Base-by-base conservation (phyloP, 2,888 invertebrate species). In the Ecliptopera silaceata region DNA sequence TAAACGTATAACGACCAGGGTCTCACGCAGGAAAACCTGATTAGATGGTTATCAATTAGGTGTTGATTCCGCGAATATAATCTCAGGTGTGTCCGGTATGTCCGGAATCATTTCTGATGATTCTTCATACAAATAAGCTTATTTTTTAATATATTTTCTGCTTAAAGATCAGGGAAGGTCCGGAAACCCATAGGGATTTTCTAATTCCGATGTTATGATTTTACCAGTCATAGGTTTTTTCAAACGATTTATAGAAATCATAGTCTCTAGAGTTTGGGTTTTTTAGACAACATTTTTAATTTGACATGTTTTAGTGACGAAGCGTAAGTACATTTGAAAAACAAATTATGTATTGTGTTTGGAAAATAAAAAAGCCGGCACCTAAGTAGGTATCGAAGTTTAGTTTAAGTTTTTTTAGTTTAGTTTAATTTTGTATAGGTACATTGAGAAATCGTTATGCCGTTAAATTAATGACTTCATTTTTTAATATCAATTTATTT, bases 41-140 rank as follows among this genome's bases (percentile, higher is more conserved):
- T 54, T 54, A 59, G 59, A 59, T 59, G 59, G 42, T 54, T 50
- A 54, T 54, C 54, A 36, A 10, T 38, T 46, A 51, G 41, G 50
- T 54, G 53, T 32, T 50, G 54, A 54, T 59, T 59, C 59, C 38
- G 46, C 50, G 59, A 59, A 59, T 29, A 54, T 15, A 39, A 53
- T 44, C 48, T 41, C 51, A 53, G 32, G 26, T 43, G 41, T 52
- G n/a, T 53, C 39, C 29, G 50, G 49, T 49, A 55, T 55, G 17
- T 43, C 44, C 49, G 47, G 48, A 34, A 31, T 46, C 41, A 22
- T 48, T 18, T 26, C 36, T 42, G 13, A 42, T 43, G 41, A 47
- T 17, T 47, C 20, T 41, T 11, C 11, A 1, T 11, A 13, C 15
- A 29, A 4, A 44, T 31, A 10, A 11, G 29, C 39, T 38, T 36